Base-by-base conservation (phyloP, 2,113 vertebrate genomes). In the Carettochelys insculpta region DNA sequence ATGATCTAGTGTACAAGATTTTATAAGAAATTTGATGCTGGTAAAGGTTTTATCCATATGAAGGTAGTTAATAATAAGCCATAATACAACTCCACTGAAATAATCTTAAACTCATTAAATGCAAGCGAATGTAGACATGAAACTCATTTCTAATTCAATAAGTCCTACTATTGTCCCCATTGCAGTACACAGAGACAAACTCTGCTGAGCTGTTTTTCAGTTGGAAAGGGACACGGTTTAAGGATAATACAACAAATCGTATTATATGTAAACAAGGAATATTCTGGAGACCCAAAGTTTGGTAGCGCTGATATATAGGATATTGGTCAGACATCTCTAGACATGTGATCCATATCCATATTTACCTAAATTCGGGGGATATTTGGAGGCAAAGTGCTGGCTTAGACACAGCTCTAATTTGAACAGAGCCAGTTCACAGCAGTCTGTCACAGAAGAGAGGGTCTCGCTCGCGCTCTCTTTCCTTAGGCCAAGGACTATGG, bases 1-100 rank as follows among this genome's bases (percentile, higher is more conserved):
- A 91, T 97, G 97, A 96, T 83, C 97, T 98, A 92, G 97, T 92
- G 97, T 83, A 83, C 89, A 90, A 84, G 80, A 82, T 90, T 82
- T 92, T 83, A 9, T 43, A 75, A 80, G 83, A 53, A 85, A 95
- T 50, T 53, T 48, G 11, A 7, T 68, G 79, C 87, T 82, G 65
- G 0, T 19, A 13, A 53, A 10, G 75, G 77, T 27, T 2, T 93
- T 54, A 85, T 75, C 47, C 77, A 54, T 88, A 65, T 29, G 48
- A 93, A 45, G 53, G 52, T 89, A n/a, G 56, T 92, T 76, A 80
- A 89, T 79, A 83, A 56, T 94, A 93, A 90, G 84, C n/a, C 8
- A 48, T 75, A 91, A 83, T 84, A 93, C 89, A 93, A 84, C 45
- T 6, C 75, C 82, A 22, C 53, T 41, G 43, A 48, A 90, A 56